These are phyloP conservation scores for Globodera ellingtonae DNA, from an alignment of 1,140 invertebrate genomes.

Conservation along the genomic window DNA sequence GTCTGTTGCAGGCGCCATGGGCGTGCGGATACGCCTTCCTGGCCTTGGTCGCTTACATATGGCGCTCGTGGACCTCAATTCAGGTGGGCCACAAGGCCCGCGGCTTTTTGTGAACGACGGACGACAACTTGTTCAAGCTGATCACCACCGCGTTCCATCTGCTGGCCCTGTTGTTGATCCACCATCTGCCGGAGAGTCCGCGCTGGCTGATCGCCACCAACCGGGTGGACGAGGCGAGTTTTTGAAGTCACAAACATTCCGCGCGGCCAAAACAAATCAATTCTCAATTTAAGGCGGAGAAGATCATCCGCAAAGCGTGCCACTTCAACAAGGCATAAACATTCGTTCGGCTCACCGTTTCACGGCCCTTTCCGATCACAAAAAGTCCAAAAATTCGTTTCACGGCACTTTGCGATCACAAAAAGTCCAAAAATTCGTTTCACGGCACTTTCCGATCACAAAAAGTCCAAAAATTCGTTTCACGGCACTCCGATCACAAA, in stretches of 20 bases:
- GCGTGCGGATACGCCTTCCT: slow-evolving; percentile 63
- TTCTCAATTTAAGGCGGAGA: slow-evolving; percentile 42
- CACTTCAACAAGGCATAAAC: slow-evolving; percentile 51
- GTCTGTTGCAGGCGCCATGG: slow-evolving; percentile 62
- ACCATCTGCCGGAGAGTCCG: slow-evolving; percentile 60
- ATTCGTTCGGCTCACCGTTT: neutral
- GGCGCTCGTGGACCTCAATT: slow-evolving; percentile 61
- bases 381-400: too few species aligned
- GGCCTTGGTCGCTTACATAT: slow-evolving; percentile 60
- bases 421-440: neutral
- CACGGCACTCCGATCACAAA: too few species aligned
- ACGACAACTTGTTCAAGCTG: slow-evolving; percentile 36
- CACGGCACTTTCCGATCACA: neutral
- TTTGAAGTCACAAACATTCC: slow-evolving; percentile 42
- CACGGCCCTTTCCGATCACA: neutral
- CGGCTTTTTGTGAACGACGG: neutral
- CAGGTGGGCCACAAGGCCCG: slow-evolving; percentile 39
- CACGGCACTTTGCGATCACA: too few species aligned
- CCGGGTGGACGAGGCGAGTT: slow-evolving; percentile 52
- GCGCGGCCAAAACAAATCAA: slow-evolving; percentile 4
- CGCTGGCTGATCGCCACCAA: slow-evolving; percentile 63
- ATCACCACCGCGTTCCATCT: slow-evolving; percentile 56
- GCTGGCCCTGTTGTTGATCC: slow-evolving; percentile 46
- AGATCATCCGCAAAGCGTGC: slow-evolving; percentile 60
- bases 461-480: too few species aligned